These are phyloP conservation scores for Marcusenius ussheri DNA, from an alignment of 2,113 vertebrate genomes.

Conservation along the genomic window DNA sequence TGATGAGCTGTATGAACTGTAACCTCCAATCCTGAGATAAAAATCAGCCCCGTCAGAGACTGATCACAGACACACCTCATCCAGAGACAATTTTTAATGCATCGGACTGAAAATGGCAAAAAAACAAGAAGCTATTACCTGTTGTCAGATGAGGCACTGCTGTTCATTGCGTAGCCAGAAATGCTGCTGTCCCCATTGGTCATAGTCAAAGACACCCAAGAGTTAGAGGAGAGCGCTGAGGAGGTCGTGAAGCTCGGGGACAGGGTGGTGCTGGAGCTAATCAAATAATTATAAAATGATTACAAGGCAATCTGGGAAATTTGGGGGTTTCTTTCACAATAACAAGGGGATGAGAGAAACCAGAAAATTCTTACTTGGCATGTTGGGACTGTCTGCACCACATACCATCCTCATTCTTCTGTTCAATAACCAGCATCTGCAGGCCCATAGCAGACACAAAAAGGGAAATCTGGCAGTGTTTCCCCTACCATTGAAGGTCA, in stretches of 20 bases:
- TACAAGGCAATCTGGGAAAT: background rate
- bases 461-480: background rate
- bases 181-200: conserved; percentile 85
- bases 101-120: background rate
- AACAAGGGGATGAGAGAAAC: background rate
- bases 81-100: background rate
- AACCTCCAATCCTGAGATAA: conserved; percentile 67
- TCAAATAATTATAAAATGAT: conserved; percentile 21
- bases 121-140: conserved; percentile 37
- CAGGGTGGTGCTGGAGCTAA: conserved; percentile 79
- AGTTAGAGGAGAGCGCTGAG: conserved; percentile 82
- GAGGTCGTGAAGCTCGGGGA: conserved; percentile 90
- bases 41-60: background rate
- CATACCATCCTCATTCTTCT: conserved; percentile 86
- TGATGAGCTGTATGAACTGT: conserved; percentile 74
- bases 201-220: conserved; percentile 76
- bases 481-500: too few species aligned
- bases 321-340: background rate
- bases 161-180: conserved; percentile 74
- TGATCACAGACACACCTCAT: background rate
- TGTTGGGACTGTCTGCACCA: conserved; percentile 82
- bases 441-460: conserved; percentile 4
- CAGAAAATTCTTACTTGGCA: conserved; percentile 67
- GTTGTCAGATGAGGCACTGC: conserved; percentile 74
- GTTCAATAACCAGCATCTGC: conserved; percentile 90